Evolutionary conservation across 2,113 vertebrate genomes (phyloP).

Genomic region (Clarias macrocephalus): DNA sequence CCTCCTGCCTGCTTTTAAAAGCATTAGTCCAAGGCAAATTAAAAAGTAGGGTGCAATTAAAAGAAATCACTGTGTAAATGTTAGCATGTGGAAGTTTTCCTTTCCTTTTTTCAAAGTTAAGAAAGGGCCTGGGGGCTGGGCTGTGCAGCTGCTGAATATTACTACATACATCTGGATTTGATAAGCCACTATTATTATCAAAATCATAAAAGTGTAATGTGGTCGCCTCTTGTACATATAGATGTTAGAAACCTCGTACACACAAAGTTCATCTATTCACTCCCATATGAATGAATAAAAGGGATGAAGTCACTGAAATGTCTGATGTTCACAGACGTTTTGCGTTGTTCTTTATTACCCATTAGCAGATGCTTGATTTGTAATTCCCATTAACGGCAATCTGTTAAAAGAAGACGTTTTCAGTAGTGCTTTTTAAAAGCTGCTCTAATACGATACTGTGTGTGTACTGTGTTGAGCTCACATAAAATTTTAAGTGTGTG

Average conservation of each 20-base stretch:
- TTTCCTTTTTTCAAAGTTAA: slow-evolving; percentile 70
- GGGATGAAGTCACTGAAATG: slow-evolving; percentile 39
- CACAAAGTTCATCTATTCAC: slow-evolving; percentile 62
- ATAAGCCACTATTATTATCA: slow-evolving; percentile 81
- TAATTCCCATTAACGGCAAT: background rate
- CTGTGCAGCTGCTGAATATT: slow-evolving; percentile 76
- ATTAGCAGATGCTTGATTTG: slow-evolving; percentile 4
- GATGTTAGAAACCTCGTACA: slow-evolving; percentile 67
- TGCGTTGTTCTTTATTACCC: background rate
- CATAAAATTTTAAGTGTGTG: no score
- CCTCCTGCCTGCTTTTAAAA: slow-evolving; percentile 76
- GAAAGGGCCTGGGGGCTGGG: slow-evolving; percentile 70
- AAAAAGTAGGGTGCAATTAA: slow-evolving; percentile 82
- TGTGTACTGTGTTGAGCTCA: background rate
- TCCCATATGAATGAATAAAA: slow-evolving; percentile 59
- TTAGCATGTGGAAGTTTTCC: slow-evolving; percentile 80
- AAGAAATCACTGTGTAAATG: slow-evolving; percentile 84
- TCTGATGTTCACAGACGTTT: slow-evolving; percentile 20
- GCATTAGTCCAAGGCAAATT: slow-evolving; percentile 81
- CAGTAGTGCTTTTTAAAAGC: background rate
- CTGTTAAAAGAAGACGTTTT: background rate
- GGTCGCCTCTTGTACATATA: slow-evolving; percentile 69
- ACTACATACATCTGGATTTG: slow-evolving; percentile 78
- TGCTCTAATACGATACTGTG: background rate
- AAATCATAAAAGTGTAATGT: slow-evolving; percentile 80